Base-by-base conservation (phyloP, 2,113 vertebrate species). In the Rhynchomys soricoides region DNA sequence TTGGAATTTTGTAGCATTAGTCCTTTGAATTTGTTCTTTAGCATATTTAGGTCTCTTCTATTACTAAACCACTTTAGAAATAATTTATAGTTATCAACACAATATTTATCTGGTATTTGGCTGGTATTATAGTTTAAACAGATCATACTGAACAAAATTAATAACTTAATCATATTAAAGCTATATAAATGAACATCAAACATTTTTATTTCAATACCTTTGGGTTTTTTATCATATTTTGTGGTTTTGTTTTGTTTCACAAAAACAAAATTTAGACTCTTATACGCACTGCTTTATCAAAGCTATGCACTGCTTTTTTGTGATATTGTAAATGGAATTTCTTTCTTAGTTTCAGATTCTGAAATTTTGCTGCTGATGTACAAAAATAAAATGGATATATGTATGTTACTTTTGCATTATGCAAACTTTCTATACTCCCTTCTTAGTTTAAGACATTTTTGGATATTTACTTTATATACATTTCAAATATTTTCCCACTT, bases 291-390 rank as follows among this genome's bases (percentile, higher is more conserved):
- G 45, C 26, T 86, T 75, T 89, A 45, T 45, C 15, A 64, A 16
- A 85, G 26, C 29, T 26, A 91, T 40, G 13, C 45, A 73, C 88
- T 93, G 83, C 2, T 40, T 40, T 88, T 75, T 4, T 24, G 29
- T 70, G 59, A 45, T 78, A 45, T 34, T 96, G 4, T 78, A 82
- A 78, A n/a, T 91, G 55, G 12, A 83, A 78, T 45, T 83, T 3
- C 34, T 88, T 91, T 91, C 93, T 48, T 64, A 90, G 45, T 75
- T 75, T 59, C 52, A 93, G 82, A 77, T 52, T 87, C 29, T 57
- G n/a, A 85, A 75, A 88, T 45, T 91, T 91, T 37, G 45, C 45
- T 71, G 17, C 17, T 77, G 59, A 21, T 6, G 78, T 95, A 29
- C 70, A 81, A 62, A 90, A 74, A 37, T 37, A 6, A 11, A 91